Evolutionary conservation across 1,140 invertebrate species (phyloP), one percentile per base, ranked within the genome.

Genomic region (Mylabris phalerata): DNA sequence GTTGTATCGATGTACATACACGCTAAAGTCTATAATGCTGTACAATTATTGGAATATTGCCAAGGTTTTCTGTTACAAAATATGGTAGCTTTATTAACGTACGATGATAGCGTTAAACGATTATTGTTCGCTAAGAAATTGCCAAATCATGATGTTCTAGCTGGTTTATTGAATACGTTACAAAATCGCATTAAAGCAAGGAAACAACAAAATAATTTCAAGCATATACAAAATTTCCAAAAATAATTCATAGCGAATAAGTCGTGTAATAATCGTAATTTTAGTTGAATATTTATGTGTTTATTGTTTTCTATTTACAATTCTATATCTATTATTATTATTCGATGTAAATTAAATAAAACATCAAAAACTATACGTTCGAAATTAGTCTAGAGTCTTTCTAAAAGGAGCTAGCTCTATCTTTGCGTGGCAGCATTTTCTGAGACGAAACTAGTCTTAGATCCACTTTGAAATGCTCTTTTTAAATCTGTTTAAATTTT

Each of bases 1-100:
- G 87, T 94, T 56, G 90, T 93, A 38, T 91, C 90, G 32, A 90
- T 94, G 79, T 94, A 94, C 68, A 93, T 94, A 68, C 92, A 94
- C 71, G 92, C 92, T 39, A 94, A 93, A 84, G 89, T 93, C 5
- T 95, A 94, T 67, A 92, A 90, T 68, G 92, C 92, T 11, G 81
- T 83, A 9, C 87, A 92, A 69, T 75, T 95, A 25, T 75, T 93
- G 61, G 89, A 93, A 73, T 94, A 91, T 75, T 94, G 92, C 69
- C 91, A 94, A 78, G 89, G 90, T 39, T 73, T 93, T 73, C 75
- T 95, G 10, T 78, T 95, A 43, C 92, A 95, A 76, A 94, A 94
- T 71, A 92, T 95, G 90, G 90, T 94, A 1, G 88, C 90, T n/a
- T 77, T 94, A 1, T 77, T 94, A 26, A 93, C 91, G 0, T 93